Base-by-base conservation (phyloP, 2,113 vertebrate genomes). In the Erinaceus europaeus region DNA sequence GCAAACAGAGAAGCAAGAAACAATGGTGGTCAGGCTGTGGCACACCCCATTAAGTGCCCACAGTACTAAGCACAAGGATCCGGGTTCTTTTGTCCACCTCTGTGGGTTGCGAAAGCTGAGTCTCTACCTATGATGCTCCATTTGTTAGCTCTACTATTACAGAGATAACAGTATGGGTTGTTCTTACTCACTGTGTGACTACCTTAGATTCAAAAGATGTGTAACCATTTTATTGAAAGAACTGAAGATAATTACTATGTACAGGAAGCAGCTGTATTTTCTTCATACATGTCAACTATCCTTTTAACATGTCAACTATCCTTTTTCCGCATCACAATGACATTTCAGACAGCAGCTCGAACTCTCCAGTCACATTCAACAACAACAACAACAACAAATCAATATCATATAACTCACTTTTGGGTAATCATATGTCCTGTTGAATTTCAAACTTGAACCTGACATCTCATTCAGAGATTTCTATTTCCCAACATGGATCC, bases 261-360 rank as follows among this genome's bases (percentile, higher is more conserved):
- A 90, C 64, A 93, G 89, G 87, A 93, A 94, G 59, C 89, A 89
- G 87, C 81, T 90, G 69, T 86, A 74, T 90, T 86, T 89, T 80
- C 76, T 57, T 90, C 80, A 62, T 69, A 68, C 68, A n/a, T n/a
- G n/a, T n/a, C 46, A 32, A 53, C 74, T 71, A 68, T n/a, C 84
- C 69, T 84, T 84, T 82, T 91, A 77, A 18, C 55, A 61, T 68
- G 87, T 89, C 84, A 85, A 34, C 62, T 55, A 53, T 73, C 38
- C 42, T 65, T 72, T 78, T 50, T 48, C 50, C 46, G 67, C 23
- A 67, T n/a, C 68, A 78, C 71, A 75, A 18, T 78, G 69, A 74
- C 59, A 84, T 82, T 62, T 75, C 20, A 67, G 83, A 78, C 75
- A 89, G 69, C 48, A 84, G 15, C 14, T 23, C 50, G 34, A 87